Base-by-base conservation (phyloP, 2,888 invertebrate species). In the Amphiduros pacificus region DNA sequence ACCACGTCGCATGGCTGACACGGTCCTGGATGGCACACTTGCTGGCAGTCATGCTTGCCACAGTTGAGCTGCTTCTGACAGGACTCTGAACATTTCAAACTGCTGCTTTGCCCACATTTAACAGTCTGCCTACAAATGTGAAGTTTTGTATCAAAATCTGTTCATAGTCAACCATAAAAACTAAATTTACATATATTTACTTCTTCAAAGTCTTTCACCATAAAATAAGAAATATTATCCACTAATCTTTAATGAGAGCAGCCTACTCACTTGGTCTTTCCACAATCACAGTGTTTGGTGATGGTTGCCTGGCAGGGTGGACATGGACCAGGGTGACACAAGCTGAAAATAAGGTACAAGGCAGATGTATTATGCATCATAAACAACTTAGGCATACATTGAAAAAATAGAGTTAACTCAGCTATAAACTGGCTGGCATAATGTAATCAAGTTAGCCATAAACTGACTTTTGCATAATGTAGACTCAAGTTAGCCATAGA, bases 251-350 rank as follows among this genome's bases (percentile, higher is more conserved):
- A n/a, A n/a, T n/a, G n/a, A n/a, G n/a, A n/a, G n/a, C n/a, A n/a
- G n/a, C n/a, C n/a, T 17, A 44, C 44, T 44, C 69, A 77, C 78
- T 71, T 77, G 4, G 72, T 71, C 67, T 73, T 76, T 4, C 82
- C 81, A 73, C 84, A 84, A 58, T 76, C 74, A 72, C 84, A 84
- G 3, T 71, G 65, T 54, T 73, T 69, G 53, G 66, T 71, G 27
- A 79, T 88, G 74, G 89, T 90, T 1, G 91, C 89, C 70, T 88
- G 88, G 75, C 96, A 97, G 0, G 91, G 89, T 1, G 94, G 94
- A 83, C 97, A 97, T 0, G 95, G 94, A 0, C 97, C 97, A 0
- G 96, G 96, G 81, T 97, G 96, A 78, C 95, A 96, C 0, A 90
- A 85, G 27, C 80, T 80, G 71, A 1, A 55, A 52, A 24, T 28